Evolutionary conservation across 2,797 vertebrate species (phyloP), one percentile per base, ranked within the genome.

Genomic region (Clarias platycephalus): DNA sequence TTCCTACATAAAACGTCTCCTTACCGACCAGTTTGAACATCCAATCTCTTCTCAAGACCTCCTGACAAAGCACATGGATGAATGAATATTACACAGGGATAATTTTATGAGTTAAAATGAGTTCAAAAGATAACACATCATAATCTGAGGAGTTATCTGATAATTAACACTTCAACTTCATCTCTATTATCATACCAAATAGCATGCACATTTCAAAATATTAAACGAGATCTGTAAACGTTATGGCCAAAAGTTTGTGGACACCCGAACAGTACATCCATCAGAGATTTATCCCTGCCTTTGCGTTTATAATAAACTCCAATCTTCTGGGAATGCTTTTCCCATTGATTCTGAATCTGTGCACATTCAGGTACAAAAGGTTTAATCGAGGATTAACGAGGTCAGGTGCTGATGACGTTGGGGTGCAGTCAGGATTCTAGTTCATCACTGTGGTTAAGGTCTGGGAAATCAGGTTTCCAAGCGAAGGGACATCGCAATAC

Each of bases 11-110:
- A 91, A 99, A 99, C 0, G 96, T 96, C 91, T 99, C 98, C 92
- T 98, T 99, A 88, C 97, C 98, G 76, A 99, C 97, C 77, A 99
- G 93, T 88, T 97, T 99, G 91, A 99, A 99, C 98, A 99, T 98
- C 98, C 98, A 99, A 82, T 99, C 97, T 89, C 94, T 96, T 83
- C 97, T 94, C 91, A 99, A 91, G 37, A 95, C 91, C 92, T 99
- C 97, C 98, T 99, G 67, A 4, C 64, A 83, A 53, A 85, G 24
- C 0, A 85, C n/a, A 66, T 34, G 6, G 49, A 66, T 13, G 18
- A 28, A 71, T 53, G 18, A 0, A 67, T 26, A 31, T 53, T 15
- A 3, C 1, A 49, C 24, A 71, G 44, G 13, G 24, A 28, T 18
- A 74, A 53, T 74, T 24, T 49, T 72, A 37, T 37, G 34, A 37